phyloP scores from a whole-genome alignment of 2,113 vertebrate genomes.

The Apodemus speciosus region DNA sequence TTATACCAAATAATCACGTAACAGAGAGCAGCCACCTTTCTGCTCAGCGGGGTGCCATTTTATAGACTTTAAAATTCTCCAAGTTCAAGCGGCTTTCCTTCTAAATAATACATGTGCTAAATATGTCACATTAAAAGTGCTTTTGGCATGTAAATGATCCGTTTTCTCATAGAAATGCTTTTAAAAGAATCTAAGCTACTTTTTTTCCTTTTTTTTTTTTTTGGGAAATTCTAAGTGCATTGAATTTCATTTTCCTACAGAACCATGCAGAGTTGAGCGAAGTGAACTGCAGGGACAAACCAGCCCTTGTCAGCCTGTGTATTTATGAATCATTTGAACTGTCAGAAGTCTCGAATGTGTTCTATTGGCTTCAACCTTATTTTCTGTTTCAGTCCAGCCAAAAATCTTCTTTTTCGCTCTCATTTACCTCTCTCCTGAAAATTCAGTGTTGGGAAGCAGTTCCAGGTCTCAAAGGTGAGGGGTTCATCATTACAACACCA shows the following conservation, averaged over 20 bases:
- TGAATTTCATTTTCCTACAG: slow-evolving; percentile 91
- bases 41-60: slow-evolving; percentile 96
- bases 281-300: slow-evolving; percentile 88
- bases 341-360: slow-evolving; percentile 87
- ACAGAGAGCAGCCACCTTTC: slow-evolving; percentile 94
- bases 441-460: slow-evolving; percentile 79
- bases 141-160: slow-evolving; percentile 94
- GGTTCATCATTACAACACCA: slow-evolving; percentile 78
- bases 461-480: slow-evolving; percentile 81
- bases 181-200: slow-evolving; percentile 89
- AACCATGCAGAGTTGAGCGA: slow-evolving; percentile 90
- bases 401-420: slow-evolving; percentile 70
- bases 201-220: slow-evolving; percentile 63
- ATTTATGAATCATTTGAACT: slow-evolving; percentile 90
- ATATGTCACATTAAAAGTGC: slow-evolving; percentile 96
- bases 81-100: slow-evolving; percentile 94
- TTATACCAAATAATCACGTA: slow-evolving; percentile 99
- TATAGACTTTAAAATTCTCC: slow-evolving; percentile 95
- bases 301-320: slow-evolving; percentile 89
- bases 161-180: slow-evolving; percentile 92
- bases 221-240: slow-evolving; percentile 89
- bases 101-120: slow-evolving; percentile 97
- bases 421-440: slow-evolving; percentile 64
- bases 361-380: slow-evolving; percentile 86
- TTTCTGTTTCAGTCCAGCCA: slow-evolving; percentile 81